Base-by-base conservation (phyloP, 2,888 invertebrate genomes). In the Priocnemis perturbator region DNA sequence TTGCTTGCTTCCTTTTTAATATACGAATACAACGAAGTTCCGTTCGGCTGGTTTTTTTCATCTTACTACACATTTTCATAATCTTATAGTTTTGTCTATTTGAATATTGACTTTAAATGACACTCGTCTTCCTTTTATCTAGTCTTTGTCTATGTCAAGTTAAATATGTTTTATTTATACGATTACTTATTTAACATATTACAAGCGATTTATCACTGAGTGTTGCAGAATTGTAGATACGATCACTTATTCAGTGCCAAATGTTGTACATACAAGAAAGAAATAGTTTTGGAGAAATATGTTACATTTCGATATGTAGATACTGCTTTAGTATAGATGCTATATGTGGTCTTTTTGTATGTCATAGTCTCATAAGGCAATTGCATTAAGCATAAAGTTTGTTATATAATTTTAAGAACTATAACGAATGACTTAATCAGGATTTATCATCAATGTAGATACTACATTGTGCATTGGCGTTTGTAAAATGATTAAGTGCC, bases 401-500 rank as follows among this genome's bases (percentile, higher is more conserved):
- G 26, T 37, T 14, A 57, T 30, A n/a, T 57, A 37, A 37, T 2
- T 0, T 19, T 3, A 19, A 30, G 4, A 30, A 17, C 5, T 56
- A n/a, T 56, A 56, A 37, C 19, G 14, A 15, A 14, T 57, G 2
- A 37, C 37, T 57, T 19, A 14, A 20, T 19, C 20, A 14, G 17
- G 19, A 53, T 0, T 45, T 19, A 57, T 44, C 15, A 48, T 15
- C 60, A 50, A 62, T 57, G 62, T 23, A 23, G 37, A 19, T 45
- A 58, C 23, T 64, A 30, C 63, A 72, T 68, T 78, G 67, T 60
- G 76, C 69, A 76, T 74, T 77, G 76, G 75, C 80, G 79, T 69
- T 69, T 75, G 73, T 71, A 71, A 71, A 71, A 67, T 73, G 78
- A 74, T 65, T 64, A 75, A 80, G 83, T 85, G 85, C 84, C 84